Evolutionary conservation across 1,140 invertebrate species (phyloP).

Genomic region (Melitaea cinxia): DNA sequence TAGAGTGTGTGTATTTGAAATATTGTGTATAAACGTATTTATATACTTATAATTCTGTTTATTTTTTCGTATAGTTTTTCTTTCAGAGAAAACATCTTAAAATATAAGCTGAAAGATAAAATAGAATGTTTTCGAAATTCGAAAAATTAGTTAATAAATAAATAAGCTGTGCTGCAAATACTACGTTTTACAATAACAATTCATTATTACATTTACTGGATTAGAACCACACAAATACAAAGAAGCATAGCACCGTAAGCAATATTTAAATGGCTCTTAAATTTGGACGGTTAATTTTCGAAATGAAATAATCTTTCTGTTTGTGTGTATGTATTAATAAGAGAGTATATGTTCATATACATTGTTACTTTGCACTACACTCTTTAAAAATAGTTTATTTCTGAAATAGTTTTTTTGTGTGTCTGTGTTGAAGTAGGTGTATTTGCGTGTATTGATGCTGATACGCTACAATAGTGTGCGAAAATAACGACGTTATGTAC

Average conservation of each 20-base stretch:
- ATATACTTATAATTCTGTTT: background rate
- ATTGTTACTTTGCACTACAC: too few relatives aligned
- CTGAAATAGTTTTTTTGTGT: constrained; percentile 13
- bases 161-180: constrained; percentile 69
- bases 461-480: constrained; percentile 3
- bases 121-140: constrained; percentile 44
- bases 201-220: constrained; percentile 51
- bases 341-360: too few relatives aligned
- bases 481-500: background rate
- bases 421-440: background rate
- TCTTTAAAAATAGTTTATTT: too few relatives aligned
- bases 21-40: constrained; percentile 1
- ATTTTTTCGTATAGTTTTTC: background rate
- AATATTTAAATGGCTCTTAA: constrained; percentile 6
- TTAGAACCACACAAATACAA: constrained; percentile 54
- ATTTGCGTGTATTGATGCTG: background rate
- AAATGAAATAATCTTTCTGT: constrained; percentile 22
- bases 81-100: constrained; percentile 78
- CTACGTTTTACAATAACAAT: constrained; percentile 57
- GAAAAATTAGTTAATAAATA: constrained; percentile 70
- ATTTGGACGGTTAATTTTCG: constrained; percentile 12
- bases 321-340: too few relatives aligned
- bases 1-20: constrained; percentile 8
- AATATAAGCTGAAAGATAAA: constrained; percentile 54
- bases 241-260: constrained; percentile 26